phyloP scores from a whole-genome alignment of 1,140 invertebrate species.

The Neodiprion virginianus region DNA sequence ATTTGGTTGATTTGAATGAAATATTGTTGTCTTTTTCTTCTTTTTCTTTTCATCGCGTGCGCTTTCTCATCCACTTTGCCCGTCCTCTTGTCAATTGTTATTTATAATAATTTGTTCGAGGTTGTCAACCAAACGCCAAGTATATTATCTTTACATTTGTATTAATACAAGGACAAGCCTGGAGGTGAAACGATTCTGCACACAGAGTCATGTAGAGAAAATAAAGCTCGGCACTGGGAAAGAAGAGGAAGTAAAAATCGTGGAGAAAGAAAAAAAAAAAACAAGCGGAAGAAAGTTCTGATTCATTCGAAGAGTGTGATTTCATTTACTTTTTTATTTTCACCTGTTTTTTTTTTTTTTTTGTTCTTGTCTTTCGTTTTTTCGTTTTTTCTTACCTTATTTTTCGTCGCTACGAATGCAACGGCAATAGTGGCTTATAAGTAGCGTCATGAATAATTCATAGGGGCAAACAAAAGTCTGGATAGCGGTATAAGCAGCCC shows the following conservation, averaged over 20 bases:
- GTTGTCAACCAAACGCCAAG: too few species aligned
- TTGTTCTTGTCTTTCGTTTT: too few species aligned
- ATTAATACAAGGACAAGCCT: background rate
- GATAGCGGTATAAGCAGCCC: conserved; percentile 33
- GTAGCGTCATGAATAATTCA: conserved; percentile 59
- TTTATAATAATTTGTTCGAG: background rate
- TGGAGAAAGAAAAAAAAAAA: background rate
- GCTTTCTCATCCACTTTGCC: background rate
- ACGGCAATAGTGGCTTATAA: conserved; percentile 52
- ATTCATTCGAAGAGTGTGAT: background rate
- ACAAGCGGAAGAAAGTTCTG: background rate
- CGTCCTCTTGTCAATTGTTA: background rate
- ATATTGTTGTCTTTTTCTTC: too few species aligned
- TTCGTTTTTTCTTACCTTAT: too few species aligned
- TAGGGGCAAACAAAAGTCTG: conserved; percentile 44
- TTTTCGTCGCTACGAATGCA: conserved; percentile 4
- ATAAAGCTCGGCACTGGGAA: background rate
- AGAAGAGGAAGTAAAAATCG: background rate
- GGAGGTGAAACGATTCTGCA: background rate
- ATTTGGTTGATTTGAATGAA: background rate
- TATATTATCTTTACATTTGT: too few species aligned
- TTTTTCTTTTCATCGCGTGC: background rate
- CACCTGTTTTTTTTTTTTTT: background rate
- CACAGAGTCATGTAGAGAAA: background rate
- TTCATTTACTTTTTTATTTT: background rate